Percentiles rank a stretch among this genome's conserved stretches.
Conservation (phyloP, 2,113 vertebrate genomes). For the Copsychus sechellarum region DNA sequence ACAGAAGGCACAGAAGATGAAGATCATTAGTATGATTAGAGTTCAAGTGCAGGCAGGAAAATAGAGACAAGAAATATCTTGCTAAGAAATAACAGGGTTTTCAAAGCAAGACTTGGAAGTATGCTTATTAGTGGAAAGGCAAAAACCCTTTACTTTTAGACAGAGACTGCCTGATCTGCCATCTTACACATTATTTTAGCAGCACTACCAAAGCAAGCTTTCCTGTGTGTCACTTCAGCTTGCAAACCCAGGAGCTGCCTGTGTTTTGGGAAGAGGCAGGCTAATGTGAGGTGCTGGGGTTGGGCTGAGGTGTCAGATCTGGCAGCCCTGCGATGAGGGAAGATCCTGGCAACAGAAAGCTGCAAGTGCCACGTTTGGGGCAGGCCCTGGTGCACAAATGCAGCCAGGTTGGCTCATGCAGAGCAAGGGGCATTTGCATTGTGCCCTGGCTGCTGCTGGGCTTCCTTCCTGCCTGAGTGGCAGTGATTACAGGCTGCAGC, state of each 20-base stretch:
- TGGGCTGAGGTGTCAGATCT: background rate
- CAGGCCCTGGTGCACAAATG: too few relatives aligned
- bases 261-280: background rate
- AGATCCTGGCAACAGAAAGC: background rate
- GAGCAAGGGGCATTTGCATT: background rate
- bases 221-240: background rate
- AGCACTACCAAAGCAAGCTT: background rate
- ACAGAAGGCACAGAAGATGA: background rate
- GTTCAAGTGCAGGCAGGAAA: slow-evolving; percentile 4
- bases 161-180: background rate
- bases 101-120: background rate
- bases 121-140: background rate
- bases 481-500: background rate
- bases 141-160: background rate
- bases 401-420: background rate
- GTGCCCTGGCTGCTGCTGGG: background rate
- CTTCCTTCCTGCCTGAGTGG: background rate
- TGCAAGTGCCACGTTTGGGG: fast-evolving
- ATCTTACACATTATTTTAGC: background rate
- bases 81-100: background rate
- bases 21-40: background rate
- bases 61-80: background rate
- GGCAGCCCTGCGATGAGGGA: background rate
- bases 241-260: background rate
- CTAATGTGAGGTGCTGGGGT: background rate